phyloP scores from a whole-genome alignment of 2,113 vertebrate species.

The Corythornis madagascariensis region DNA sequence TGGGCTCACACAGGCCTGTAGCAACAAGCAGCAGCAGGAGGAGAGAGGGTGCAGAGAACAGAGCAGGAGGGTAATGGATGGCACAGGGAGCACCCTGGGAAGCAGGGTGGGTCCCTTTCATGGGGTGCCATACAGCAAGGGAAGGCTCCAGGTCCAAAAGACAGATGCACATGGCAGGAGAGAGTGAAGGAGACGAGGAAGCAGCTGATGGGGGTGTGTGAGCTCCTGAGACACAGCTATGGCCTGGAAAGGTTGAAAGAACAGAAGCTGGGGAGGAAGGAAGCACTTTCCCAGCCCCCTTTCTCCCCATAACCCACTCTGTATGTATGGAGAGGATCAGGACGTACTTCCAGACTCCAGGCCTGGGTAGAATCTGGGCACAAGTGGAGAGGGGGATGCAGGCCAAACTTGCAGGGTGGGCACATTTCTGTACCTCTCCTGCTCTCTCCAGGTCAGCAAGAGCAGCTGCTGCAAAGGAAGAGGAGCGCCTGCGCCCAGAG shows the following conservation, averaged over 20 bases:
- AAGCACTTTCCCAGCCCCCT: background rate
- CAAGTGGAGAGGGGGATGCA: background rate
- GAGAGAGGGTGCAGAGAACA: background rate
- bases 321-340: too few relatives aligned
- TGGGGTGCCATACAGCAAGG: rapidly evolving
- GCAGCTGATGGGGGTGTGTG: background rate
- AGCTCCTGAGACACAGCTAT: background rate
- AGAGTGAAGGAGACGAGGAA: rapidly evolving
- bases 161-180: background rate
- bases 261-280: background rate
- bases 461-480: background rate
- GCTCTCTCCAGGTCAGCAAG: background rate
- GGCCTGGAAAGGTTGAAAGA: background rate
- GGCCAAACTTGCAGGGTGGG: background rate
- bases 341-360: rapidly evolving
- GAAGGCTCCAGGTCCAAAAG: background rate
- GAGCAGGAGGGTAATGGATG: background rate
- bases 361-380: background rate
- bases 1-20: rapidly evolving
- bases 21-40: background rate
- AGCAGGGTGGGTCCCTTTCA: too few relatives aligned
- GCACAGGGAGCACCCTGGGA: background rate
- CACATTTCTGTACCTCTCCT: background rate
- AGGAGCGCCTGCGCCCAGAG: background rate
- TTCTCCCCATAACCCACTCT: rapidly evolving